Conservation (phyloP, 2,797 vertebrate species). For the Sebastes cheni region DNA sequence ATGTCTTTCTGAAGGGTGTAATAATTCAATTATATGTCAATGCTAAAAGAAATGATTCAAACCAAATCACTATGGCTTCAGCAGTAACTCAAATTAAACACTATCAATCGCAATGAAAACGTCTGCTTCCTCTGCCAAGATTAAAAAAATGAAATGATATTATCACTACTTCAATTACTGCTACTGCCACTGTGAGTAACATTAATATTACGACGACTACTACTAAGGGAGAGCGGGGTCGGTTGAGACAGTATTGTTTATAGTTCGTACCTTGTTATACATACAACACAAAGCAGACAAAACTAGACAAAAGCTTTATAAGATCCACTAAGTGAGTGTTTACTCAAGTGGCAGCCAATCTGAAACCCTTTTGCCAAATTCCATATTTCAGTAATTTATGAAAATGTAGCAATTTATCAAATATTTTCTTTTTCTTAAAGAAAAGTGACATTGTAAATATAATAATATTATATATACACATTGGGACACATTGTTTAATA, state of each 20-base stretch:
- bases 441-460: too few relatives aligned
- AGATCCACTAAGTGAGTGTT: too few relatives aligned
- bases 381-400: too few relatives aligned
- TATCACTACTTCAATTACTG: neutral
- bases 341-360: too few relatives aligned
- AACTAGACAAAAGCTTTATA: too few relatives aligned
- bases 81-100: neutral
- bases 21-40: neutral
- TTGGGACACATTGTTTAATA: too few relatives aligned
- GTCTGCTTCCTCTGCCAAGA: neutral
- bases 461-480: too few relatives aligned
- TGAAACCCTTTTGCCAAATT: too few relatives aligned
- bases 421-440: neutral
- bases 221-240: neutral
- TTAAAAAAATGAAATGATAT: neutral
- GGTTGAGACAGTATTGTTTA: too few relatives aligned
- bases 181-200: neutral
- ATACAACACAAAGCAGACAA: too few relatives aligned
- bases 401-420: too few relatives aligned
- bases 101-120: neutral
- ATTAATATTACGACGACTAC: neutral
- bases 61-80: neutral
- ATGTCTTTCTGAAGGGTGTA: neutral
- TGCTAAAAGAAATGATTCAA: neutral
- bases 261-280: too few relatives aligned